Base-by-base conservation (phyloP, 2,113 vertebrate genomes). In the Notarius quadriscutis region DNA sequence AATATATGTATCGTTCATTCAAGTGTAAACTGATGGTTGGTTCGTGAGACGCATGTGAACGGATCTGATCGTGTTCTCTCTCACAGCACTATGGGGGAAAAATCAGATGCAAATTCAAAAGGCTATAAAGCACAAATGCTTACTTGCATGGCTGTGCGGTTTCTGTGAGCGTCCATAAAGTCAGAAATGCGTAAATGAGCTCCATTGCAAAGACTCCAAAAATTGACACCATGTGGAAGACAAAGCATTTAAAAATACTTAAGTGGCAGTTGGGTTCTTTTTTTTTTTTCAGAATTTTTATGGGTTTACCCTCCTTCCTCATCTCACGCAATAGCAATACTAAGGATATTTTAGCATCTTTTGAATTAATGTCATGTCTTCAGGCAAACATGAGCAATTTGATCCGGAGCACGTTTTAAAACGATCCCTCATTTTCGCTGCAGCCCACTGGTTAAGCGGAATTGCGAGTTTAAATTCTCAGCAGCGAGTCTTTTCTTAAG, bases 151-250 rank as follows among this genome's bases (percentile, higher is more conserved):
- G 88, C 65, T 9, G 69, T 93, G 93, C 51, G 93, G 94, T 94
- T 93, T 91, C 86, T 92, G 89, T 86, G 88, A 93, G 93, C 90
- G 91, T 89, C 92, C 88, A 90, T 94, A 95, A 93, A 93, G 87
- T 91, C 84, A 90, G 55, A 92, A 93, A 92, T 91, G 92, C 91
- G 88, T 91, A 94, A 95, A 94, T 94, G 93, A 93, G 93, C 92
- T 92, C 86, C 91, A 92, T 93, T n/a, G 11, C 90, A 93, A 93
- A 94, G 93, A 93, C 93, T 91, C 91, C 41, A 41, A 41, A 92
- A 94, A 95, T 94, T 93, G 92, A 91, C 92, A 92, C 93, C 94
- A 95, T 93, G 93, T 94, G 94, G 93, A 93, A 93, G 91, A 94
- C 91, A 90, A 93, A 94, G 92, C 92, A 41, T 94, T 92, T 92